Evolutionary conservation across 2,888 invertebrate species (phyloP), one percentile per base, ranked within the genome.

Genomic region (Xanthorhoe designata): DNA sequence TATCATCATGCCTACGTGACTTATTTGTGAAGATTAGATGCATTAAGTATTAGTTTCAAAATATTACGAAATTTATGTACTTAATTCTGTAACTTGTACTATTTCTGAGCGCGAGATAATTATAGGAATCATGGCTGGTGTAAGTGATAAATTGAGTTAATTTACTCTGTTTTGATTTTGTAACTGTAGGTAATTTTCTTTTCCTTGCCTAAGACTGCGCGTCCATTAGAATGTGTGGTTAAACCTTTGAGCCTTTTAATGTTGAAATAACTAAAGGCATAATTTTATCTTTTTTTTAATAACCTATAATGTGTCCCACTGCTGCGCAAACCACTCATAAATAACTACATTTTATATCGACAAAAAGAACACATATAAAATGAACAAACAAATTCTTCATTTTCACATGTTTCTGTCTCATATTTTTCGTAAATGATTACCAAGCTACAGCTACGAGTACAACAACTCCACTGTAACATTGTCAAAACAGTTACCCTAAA

Each of bases 1-100:
- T 3, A 13, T 51, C 32, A 45, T 4, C 18, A 50, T 9, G 7
- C 17, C 32, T 69, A 70, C 70, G 66, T 72, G 75, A 70, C 70
- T 67, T 56, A 66, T 66, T 68, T 67, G 55, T 61, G 62, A 68
- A 67, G 50, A 15, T 35, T 29, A 45, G 32, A 29, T 64, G 35
- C 19, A 15, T 15, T 15, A 15, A 7, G 45, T 19, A 64, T 64
- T 66, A 51, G 57, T 70, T 62, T 62, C 66, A 63, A 66, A 66
- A 68, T 63, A 53, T 69, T 62, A 54, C 50, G 42, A 64, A 61
- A 69, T 62, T 38, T 6, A 60, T 42, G 50, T 9, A 55, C 63
- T 68, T 69, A 64, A n/a, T n/a, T n/a, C n/a, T n/a, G n/a, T n/a
- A n/a, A n/a, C n/a, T n/a, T 61, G 53, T 63, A 65, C 53, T 58